Conservation (phyloP, 2,888 invertebrate genomes). For the Troilus luridus region DNA sequence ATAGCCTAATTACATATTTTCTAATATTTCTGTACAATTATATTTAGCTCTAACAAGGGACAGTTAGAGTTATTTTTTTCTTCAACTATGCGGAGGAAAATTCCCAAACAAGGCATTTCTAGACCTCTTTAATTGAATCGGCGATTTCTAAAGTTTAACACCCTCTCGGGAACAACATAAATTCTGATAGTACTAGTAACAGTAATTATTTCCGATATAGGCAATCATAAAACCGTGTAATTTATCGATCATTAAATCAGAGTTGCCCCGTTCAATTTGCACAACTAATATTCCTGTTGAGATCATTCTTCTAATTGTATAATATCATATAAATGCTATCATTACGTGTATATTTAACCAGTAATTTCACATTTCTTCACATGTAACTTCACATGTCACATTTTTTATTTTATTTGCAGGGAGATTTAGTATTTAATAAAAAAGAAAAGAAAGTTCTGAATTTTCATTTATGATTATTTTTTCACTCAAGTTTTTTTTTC, state of each 20-base stretch:
- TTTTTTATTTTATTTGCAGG: background rate
- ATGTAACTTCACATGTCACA: background rate
- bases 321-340: constrained; percentile 20
- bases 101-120: constrained; percentile 6
- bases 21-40: background rate
- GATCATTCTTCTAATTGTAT: constrained; percentile 30
- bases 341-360: background rate
- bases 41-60: background rate
- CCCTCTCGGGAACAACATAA: constrained; percentile 3
- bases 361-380: background rate
- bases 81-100: background rate
- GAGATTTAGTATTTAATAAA: background rate
- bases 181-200: background rate
- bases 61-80: background rate
- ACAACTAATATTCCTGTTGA: constrained; percentile 18
- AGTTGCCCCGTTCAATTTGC: constrained; percentile 17
- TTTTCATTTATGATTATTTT: background rate
- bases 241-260: constrained; percentile 45
- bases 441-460: background rate
- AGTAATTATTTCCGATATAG: background rate
- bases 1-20: background rate
- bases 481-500: background rate
- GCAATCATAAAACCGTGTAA: constrained; percentile 34
- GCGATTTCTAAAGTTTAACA: constrained; percentile 1
- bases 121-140: background rate